phyloP scores from a whole-genome alignment of 2,113 vertebrate genomes.

The Pardalotus punctatus region DNA sequence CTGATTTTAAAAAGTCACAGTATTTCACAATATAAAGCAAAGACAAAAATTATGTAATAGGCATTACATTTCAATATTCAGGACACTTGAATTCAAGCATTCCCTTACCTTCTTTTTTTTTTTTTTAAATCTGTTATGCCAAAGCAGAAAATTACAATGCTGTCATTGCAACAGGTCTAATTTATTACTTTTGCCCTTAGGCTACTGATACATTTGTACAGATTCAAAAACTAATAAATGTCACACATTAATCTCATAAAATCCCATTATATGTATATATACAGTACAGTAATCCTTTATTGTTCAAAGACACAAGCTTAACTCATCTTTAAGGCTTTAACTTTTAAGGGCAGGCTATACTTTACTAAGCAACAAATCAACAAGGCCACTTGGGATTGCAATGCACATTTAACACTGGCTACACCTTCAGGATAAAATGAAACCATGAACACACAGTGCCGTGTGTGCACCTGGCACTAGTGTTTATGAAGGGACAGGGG shows the following conservation, averaged over 20 bases:
- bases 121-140: neutral
- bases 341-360: neutral
- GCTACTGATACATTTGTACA: neutral
- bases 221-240: neutral
- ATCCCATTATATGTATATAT: neutral
- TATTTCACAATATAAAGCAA: neutral
- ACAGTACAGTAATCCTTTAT: neutral
- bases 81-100: neutral
- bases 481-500: neutral
- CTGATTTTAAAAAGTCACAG: neutral
- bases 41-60: neutral
- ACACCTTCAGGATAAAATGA: neutral
- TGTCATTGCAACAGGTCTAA: neutral
- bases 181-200: neutral
- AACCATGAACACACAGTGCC: neutral
- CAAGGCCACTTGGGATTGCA: neutral
- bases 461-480: neutral
- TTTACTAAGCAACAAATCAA: neutral
- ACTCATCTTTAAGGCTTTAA: neutral
- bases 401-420: neutral
- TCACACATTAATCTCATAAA: neutral
- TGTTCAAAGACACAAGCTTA: neutral
- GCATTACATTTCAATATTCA: neutral
- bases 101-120: neutral
- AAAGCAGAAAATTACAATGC: neutral